These are phyloP conservation scores for Calyptommatus sinebrachiatus DNA, from an alignment of 2,113 vertebrate species.

Conservation along the genomic window DNA sequence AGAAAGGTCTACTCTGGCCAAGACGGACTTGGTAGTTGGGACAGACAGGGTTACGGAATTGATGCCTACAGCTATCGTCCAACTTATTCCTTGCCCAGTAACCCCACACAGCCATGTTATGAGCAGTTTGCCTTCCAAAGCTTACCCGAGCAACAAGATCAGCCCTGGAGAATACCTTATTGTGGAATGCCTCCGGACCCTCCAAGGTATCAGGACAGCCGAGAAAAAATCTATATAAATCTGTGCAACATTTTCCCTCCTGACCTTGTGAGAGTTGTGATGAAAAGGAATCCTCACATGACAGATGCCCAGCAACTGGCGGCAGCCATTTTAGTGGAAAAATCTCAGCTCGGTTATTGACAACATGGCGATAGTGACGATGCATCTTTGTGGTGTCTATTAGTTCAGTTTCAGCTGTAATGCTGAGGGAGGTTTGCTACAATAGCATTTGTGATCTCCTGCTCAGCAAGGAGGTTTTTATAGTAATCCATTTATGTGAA, in stretches of 20 bases:
- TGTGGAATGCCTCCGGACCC: conserved; percentile 76
- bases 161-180: conserved; percentile 80
- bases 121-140: conserved; percentile 88
- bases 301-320: conserved; percentile 94
- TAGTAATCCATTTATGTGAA: conserved; percentile 84
- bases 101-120: conserved; percentile 76
- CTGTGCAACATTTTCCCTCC: conserved; percentile 97
- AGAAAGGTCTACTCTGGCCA: conserved; percentile 80
- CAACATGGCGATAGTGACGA: conserved; percentile 43
- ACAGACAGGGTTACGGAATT: conserved; percentile 69
- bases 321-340: conserved; percentile 91
- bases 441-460: conserved; percentile 85
- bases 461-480: conserved; percentile 77
- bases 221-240: conserved; percentile 90
- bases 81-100: conserved; percentile 74
- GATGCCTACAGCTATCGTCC: conserved; percentile 83
- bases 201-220: conserved; percentile 76
- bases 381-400: conserved; percentile 73
- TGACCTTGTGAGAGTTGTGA: conserved; percentile 90
- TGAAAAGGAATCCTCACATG: conserved; percentile 92
- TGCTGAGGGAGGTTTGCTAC: conserved; percentile 85
- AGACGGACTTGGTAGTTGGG: conserved; percentile 81
- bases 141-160: conserved; percentile 82
- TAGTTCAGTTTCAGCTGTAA: conserved; percentile 77
- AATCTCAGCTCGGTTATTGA: conserved; percentile 89